A percentile compares a stretch with the other conserved stretches of the same genome.
Conservation (phyloP, 2,888 invertebrate genomes). For the Lamproptera curius region DNA sequence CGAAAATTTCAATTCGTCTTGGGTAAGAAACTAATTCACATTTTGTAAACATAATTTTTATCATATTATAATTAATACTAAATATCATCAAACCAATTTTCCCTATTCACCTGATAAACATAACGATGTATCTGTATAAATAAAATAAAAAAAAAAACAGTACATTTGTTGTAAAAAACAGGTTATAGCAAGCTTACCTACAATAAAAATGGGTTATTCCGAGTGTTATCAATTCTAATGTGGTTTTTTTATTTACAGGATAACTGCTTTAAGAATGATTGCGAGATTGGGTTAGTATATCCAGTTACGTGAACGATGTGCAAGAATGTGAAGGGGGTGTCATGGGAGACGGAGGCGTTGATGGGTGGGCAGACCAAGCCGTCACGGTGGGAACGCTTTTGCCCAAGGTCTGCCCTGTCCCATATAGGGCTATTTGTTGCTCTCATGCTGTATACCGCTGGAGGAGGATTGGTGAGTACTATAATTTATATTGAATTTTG, state of each 20-base stretch:
- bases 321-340: constrained; percentile 60
- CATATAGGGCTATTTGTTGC: constrained; percentile 87
- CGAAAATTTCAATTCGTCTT: no score
- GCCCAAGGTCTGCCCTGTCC: constrained; percentile 82
- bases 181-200: no score
- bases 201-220: no score
- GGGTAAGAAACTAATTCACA: no score
- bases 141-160: no score
- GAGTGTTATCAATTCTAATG: not conserved
- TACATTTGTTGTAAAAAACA: no score
- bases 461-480: constrained; percentile 87
- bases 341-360: constrained; percentile 71
- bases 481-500: no score
- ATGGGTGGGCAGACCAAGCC: constrained; percentile 60
- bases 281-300: constrained; percentile 25
- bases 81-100: no score
- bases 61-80: no score
- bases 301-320: constrained; percentile 54
- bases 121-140: no score
- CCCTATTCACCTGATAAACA: no score
- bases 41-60: no score
- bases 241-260: not conserved
- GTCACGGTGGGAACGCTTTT: constrained; percentile 72
- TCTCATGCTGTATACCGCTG: constrained; percentile 86
- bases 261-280: constrained; percentile 22